phyloP scores from a whole-genome alignment of 2,888 invertebrate species.

The Phasia obesa region DNA sequence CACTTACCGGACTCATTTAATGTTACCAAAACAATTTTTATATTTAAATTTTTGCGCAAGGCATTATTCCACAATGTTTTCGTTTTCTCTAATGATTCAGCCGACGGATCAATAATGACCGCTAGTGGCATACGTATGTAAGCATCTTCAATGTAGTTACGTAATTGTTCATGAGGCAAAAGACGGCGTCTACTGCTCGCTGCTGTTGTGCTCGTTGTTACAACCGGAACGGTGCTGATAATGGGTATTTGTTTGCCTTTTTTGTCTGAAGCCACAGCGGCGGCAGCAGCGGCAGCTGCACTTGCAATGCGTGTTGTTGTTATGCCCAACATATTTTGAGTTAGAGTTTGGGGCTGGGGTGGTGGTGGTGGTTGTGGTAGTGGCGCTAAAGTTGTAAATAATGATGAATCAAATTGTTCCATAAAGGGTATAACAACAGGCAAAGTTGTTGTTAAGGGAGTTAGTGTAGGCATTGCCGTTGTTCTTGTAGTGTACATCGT shows the following conservation, averaged over 20 bases:
- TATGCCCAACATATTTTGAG: conserved; percentile 20
- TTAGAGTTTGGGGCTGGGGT: conserved; percentile 6
- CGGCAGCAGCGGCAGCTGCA: conserved; percentile 58
- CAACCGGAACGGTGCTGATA: conserved; percentile 34
- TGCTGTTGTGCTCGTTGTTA: conserved; percentile 30
- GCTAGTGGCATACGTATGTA: conserved; percentile 82
- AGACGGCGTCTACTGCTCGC: conserved; percentile 74
- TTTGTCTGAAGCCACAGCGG: conserved; percentile 55
- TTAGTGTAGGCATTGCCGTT: conserved; percentile 37
- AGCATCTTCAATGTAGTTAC: conserved; percentile 82
- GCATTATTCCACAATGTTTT: conserved; percentile 81
- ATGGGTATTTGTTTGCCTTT: conserved; percentile 71
- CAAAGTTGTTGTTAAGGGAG: conserved; percentile 25
- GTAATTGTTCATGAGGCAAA: conserved; percentile 81
- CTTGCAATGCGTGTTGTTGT: conserved; percentile 58
- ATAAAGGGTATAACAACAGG: conserved; percentile 29
- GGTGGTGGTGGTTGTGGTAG: background rate
- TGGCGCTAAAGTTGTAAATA: conserved; percentile 66
- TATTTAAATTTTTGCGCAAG: conserved; percentile 80
- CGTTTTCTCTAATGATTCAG: conserved; percentile 79
- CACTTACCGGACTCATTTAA: conserved; percentile 81
- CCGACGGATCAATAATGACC: conserved; percentile 81
- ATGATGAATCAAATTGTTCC: conserved; percentile 33
- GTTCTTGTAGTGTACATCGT: conserved; percentile 1
- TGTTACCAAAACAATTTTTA: conserved; percentile 82